Base-by-base conservation (phyloP, 1,140 invertebrate species). In the Drosophila mauritiana region DNA sequence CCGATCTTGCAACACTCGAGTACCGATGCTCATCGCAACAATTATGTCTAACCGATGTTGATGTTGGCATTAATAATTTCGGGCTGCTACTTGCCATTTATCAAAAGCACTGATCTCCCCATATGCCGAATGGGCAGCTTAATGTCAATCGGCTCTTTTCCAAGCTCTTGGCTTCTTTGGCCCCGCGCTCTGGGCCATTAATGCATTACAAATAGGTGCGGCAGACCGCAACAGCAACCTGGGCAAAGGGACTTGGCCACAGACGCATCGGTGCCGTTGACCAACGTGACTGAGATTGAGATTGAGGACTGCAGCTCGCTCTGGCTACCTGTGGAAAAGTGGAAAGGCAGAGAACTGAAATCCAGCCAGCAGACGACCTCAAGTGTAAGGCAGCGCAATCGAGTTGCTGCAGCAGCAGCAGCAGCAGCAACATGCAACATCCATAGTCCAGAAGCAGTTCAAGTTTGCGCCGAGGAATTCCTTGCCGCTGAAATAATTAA, bases 401-500 rank as follows among this genome's bases (percentile, higher is more conserved):
- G 78, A 85, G 63, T 76, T 76, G 75, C 69, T 75, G 25, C 65
- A 76, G 43, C 75, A 34, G 27, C 49, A 42, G n/a, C n/a, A n/a
- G n/a, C n/a, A n/a, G 48, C 73, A 63, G 42, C 73, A 51, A 40
- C 68, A 73, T 68, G 68, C 73, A 73, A 25, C 73, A 74, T 54
- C 59, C 43, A 57, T 75, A 49, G 48, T 58, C 55, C 83, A 88
- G 75, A 89, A 88, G 84, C 83, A 88, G 84, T 89, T 89, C 84
- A 89, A 89, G 84, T 89, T 86, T 86, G 84, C 67, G 67, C 56
- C 73, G 49, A 88, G 84, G 84, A 89, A 89, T 89, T 89, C 84
- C 84, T 89, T 89, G 84, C 84, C 84, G 84, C 84, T 89, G 84
- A 89, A 89, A 89, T 89, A 89, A 89, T 89, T 89, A 89, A 89